These are phyloP conservation scores for Tribolium castaneum DNA, from an alignment of 1,140 invertebrate genomes.

Conservation along the genomic window DNA sequence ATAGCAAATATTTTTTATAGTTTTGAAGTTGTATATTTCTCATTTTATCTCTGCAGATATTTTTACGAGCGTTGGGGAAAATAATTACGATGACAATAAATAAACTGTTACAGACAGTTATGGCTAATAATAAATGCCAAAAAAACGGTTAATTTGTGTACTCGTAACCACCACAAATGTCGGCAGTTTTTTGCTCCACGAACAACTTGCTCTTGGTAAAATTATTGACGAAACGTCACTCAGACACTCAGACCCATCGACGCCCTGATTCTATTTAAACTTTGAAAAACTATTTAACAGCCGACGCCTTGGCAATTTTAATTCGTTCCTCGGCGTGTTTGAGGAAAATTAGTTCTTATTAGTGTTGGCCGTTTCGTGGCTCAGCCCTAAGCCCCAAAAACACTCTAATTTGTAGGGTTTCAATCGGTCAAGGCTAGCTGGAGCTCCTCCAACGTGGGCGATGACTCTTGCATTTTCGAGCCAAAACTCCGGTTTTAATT, in stretches of 20 bases:
- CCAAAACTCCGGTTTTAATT: neutral
- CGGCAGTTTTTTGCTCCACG: neutral
- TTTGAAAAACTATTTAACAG: neutral
- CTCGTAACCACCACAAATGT: too few species aligned
- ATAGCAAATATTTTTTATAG: too few species aligned
- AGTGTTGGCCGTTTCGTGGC: neutral
- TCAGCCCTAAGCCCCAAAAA: neutral
- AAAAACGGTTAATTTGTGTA: too few species aligned
- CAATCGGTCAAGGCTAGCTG: neutral
- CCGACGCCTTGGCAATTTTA: neutral
- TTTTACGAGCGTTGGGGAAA: too few species aligned
- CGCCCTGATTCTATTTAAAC: neutral
- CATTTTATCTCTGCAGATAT: too few species aligned
- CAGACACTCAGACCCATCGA: neutral
- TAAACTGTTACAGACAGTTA: too few species aligned
- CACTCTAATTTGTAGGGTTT: neutral
- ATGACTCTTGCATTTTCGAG: neutral
- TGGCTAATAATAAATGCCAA: too few species aligned
- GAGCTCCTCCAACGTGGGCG: neutral
- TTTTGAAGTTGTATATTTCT: too few species aligned
- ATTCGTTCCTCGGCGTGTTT: neutral
- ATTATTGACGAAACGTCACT: neutral
- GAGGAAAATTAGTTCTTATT: constrained; percentile 19
- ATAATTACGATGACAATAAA: too few species aligned
- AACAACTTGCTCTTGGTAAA: neutral